Base-by-base conservation (phyloP, 1,140 invertebrate species). In the Phymorhynchus buccinoides region DNA sequence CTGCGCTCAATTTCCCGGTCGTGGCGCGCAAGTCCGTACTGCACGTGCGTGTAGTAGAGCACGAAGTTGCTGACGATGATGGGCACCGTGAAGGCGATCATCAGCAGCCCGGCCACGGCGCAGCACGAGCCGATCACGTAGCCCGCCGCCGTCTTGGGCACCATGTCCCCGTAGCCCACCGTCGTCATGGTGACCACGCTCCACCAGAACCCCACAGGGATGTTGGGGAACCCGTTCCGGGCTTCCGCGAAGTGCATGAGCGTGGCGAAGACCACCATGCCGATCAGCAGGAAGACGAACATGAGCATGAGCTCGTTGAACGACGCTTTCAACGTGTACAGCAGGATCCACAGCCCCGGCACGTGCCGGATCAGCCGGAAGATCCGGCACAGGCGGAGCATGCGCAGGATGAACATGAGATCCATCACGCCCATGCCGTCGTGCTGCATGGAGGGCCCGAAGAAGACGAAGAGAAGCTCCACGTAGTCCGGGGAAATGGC, bases 181-280 rank as follows among this genome's bases (percentile, higher is more conserved):
- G 97, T 98, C 90, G 97, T 97, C 98, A 99, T 99, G 94, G 98
- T 99, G 94, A 99, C 98, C 94, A 99, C 97, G 42, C 93, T 90
- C 98, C 98, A 99, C 98, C 98, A 99, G 96, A 99, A 99, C 94
- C 98, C 97, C 93, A 98, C 97, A 91, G 98, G 97, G 94, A 99
- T 99, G 93, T 97, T 97, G 94, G 97, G 97, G 95, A 98, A 99
- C 95, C 97, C 97, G 90, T 91, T 90, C 12, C 91, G 82, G 35
- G 85, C 88, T 84, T 92, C 91, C 0, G 88, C 90, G 79, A 91
- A 92, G 86, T 92, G 90, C 73, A 92, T 88, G 22, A 92, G 85
- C 6, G 91, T 91, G 37, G 91, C 91, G 87, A 92, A 92, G 35
- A 92, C 89, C 12, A 91, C 90, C 91, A 92, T 92, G 0, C 91